Conservation (phyloP, 2,797 vertebrate species). For the Argentina silus region DNA sequence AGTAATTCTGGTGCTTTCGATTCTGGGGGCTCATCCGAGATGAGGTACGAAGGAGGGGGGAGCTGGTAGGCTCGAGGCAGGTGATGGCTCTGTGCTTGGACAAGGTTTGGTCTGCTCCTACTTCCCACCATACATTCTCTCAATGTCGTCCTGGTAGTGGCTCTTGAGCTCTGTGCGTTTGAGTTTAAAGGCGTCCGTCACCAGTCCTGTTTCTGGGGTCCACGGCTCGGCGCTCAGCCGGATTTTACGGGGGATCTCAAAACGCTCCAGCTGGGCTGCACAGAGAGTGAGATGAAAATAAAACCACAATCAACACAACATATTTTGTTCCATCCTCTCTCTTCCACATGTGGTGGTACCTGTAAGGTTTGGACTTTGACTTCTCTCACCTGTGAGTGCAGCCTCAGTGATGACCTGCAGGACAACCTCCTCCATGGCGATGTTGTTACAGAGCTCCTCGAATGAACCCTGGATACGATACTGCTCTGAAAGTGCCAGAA, state of each 20-base stretch:
- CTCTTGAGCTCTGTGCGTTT: constrained; percentile 92
- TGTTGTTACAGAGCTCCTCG: constrained; percentile 88
- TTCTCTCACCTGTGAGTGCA: constrained; percentile 80
- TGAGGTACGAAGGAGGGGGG: not conserved
- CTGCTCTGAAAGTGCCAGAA: constrained; percentile 83
- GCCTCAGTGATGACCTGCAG: constrained; percentile 87
- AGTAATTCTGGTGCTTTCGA: constrained; percentile 79
- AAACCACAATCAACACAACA: no score
- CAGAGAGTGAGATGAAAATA: not conserved
- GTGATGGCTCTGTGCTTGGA: constrained; percentile 38
- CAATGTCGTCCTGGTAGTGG: constrained; percentile 89
- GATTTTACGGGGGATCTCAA: constrained; percentile 93
- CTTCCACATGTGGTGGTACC: no score
- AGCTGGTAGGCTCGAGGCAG: constrained; percentile 22
- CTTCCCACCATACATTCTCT: constrained; percentile 89
- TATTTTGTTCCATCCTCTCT: not conserved
- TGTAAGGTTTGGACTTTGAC: not conserved
- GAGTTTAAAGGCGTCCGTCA: constrained; percentile 96
- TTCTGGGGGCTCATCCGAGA: constrained; percentile 58
- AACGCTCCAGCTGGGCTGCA: constrained; percentile 89
- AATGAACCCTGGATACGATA: constrained; percentile 80
- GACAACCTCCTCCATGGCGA: constrained; percentile 88
- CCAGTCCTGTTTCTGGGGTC: constrained; percentile 94
- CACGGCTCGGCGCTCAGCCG: constrained; percentile 89
- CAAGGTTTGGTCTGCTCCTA: constrained; percentile 53